Conservation (phyloP, 2,113 vertebrate species). For the Riparia riparia region DNA sequence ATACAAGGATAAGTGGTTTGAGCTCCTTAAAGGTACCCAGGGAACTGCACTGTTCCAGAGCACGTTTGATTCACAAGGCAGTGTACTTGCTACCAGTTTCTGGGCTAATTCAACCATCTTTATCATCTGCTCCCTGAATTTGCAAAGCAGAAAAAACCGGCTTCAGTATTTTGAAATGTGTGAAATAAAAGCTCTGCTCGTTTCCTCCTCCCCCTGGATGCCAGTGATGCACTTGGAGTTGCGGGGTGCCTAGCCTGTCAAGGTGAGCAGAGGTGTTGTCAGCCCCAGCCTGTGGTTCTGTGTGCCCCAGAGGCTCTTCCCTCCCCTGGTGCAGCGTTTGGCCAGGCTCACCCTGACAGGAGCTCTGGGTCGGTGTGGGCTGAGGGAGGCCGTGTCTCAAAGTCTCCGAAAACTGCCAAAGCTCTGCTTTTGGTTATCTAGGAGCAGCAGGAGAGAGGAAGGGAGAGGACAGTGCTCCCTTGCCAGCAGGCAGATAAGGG, state of each 20-base stretch:
- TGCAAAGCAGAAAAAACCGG: background rate
- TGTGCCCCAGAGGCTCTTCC: background rate
- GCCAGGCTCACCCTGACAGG: too few relatives aligned
- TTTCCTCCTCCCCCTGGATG: background rate
- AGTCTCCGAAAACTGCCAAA: background rate
- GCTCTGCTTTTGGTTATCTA: background rate
- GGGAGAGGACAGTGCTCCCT: background rate
- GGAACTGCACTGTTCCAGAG: background rate
- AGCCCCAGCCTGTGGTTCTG: background rate
- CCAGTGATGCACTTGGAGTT: background rate
- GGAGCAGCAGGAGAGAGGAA: background rate
- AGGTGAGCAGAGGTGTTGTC: background rate
- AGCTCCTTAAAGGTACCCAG: background rate
- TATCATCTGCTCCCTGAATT: background rate
- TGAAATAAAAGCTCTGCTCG: background rate
- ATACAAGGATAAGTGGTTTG: background rate
- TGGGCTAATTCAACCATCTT: background rate
- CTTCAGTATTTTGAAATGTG: background rate
- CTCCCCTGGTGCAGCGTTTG: rapidly evolving
- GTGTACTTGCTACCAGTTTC: background rate
- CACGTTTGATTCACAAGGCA: background rate
- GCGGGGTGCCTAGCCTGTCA: background rate
- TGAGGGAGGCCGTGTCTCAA: background rate
- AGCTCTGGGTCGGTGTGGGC: rapidly evolving
- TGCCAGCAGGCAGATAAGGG: background rate